These are phyloP conservation scores for Crossocerus cetratus DNA, from an alignment of 2,888 invertebrate genomes.

Conservation along the genomic window DNA sequence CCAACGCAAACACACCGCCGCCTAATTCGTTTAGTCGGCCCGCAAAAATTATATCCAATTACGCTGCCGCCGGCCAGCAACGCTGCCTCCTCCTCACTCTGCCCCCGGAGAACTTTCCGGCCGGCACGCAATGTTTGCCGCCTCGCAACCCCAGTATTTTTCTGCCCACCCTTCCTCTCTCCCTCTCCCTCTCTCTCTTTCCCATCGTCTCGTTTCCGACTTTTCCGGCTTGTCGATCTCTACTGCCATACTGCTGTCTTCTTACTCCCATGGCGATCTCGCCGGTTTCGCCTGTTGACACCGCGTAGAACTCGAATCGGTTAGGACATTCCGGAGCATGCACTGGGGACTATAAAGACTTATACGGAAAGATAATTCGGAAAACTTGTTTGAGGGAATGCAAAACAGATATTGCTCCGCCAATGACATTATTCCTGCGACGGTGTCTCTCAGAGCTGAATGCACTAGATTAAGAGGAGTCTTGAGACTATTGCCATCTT, in stretches of 20 bases:
- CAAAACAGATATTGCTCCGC: too few relatives aligned
- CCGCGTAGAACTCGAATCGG: too few relatives aligned
- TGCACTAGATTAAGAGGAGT: too few relatives aligned
- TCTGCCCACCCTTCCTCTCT: conserved; percentile 8
- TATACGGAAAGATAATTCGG: too few relatives aligned
- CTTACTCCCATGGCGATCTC: too few relatives aligned
- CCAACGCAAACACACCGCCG: conserved; percentile 64
- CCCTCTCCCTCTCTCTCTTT: conserved; percentile 2
- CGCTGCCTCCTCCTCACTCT: conserved; percentile 35
- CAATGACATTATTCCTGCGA: too few relatives aligned
- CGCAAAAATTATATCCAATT: conserved; percentile 72
- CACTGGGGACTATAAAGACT: too few relatives aligned
- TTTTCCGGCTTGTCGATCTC: not conserved
- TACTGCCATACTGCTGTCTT: too few relatives aligned
- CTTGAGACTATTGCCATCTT: not conserved
- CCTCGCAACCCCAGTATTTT: conserved; percentile 27
- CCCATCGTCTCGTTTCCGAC: not conserved
- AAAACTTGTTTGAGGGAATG: too few relatives aligned
- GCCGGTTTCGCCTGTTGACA: too few relatives aligned
- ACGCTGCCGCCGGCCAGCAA: conserved; percentile 57
- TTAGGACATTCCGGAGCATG: too few relatives aligned
- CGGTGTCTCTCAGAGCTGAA: too few relatives aligned
- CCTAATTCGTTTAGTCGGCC: conserved; percentile 68
- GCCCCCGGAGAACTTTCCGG: conserved; percentile 38
- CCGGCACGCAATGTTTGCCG: conserved; percentile 44